Evolutionary conservation across 2,113 vertebrate genomes (phyloP).

Genomic region (Pluvianellus socialis): DNA sequence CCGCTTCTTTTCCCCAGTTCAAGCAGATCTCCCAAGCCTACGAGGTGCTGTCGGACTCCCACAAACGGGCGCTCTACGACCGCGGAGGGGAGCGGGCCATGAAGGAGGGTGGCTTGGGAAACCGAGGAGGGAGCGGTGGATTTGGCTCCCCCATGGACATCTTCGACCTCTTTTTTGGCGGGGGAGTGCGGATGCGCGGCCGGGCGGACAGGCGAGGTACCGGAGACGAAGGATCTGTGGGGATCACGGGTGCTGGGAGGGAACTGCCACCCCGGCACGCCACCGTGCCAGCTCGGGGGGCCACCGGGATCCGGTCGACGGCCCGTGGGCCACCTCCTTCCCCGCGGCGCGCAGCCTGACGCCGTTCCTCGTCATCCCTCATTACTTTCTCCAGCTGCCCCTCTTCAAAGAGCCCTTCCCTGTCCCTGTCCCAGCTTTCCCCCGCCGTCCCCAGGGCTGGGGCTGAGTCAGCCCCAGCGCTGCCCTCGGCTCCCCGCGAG

Average conservation of each 20-base stretch:
- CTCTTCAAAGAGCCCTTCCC: conserved; percentile 44
- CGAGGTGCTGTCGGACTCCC: conserved; percentile 61
- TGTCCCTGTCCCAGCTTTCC: background rate
- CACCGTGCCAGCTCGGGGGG: rapidly evolving
- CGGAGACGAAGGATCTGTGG: too few species aligned
- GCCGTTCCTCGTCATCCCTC: background rate
- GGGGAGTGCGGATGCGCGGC: background rate
- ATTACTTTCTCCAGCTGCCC: conserved; percentile 26
- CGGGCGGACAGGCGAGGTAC: conserved; percentile 57
- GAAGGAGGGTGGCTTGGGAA: conserved; percentile 16
- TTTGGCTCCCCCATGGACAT: conserved; percentile 67
- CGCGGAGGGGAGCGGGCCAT: conserved; percentile 62
- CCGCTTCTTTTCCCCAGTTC: conserved; percentile 32
- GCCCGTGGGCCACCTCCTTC: background rate
- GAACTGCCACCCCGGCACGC: rapidly evolving
- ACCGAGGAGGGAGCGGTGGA: background rate
- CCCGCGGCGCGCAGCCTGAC: rapidly evolving
- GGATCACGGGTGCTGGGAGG: background rate
- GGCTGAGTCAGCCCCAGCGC: background rate
- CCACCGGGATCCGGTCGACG: rapidly evolving
- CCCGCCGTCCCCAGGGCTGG: background rate
- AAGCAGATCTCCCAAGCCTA: conserved; percentile 75
- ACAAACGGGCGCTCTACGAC: conserved; percentile 65
- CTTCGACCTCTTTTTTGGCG: conserved; percentile 67
- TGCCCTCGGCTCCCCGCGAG: background rate